Evolutionary conservation across 1,140 invertebrate genomes (phyloP).

Genomic region (Ridgeia piscesae): DNA sequence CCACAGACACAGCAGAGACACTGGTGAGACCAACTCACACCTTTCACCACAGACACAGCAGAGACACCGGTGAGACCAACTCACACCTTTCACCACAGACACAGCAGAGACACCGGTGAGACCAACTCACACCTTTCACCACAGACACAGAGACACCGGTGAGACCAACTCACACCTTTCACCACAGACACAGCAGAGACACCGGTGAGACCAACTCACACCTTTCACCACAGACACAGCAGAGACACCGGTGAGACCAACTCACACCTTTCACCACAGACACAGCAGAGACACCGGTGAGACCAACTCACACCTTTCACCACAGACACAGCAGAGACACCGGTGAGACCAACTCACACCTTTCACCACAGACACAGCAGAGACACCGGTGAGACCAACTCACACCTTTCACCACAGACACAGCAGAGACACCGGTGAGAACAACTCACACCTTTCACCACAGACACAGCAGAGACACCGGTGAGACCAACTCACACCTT

Average conservation of each 20-base stretch:
- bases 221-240: conserved; percentile 28
- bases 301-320: not conserved
- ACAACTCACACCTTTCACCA: not conserved
- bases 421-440: conserved; percentile 11
- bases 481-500: not conserved
- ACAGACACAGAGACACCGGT: conserved; percentile 7
- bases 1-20: conserved; percentile 30
- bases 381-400: not conserved
- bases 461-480: conserved; percentile 29
- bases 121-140: not conserved
- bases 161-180: not conserved
- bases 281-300: conserved; percentile 7
- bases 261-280: conserved; percentile 25
- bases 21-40: not conserved
- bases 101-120: conserved; percentile 9
- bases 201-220: not conserved
- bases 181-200: conserved; percentile 29
- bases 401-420: conserved; percentile 25
- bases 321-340: conserved; percentile 30
- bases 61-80: not conserved
- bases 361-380: conserved; percentile 29
- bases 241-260: conserved; percentile 8
- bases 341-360: not conserved
- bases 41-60: conserved; percentile 28
- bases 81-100: conserved; percentile 25